Conservation (phyloP, 2,888 invertebrate genomes). For the Conchocele bisecta region DNA sequence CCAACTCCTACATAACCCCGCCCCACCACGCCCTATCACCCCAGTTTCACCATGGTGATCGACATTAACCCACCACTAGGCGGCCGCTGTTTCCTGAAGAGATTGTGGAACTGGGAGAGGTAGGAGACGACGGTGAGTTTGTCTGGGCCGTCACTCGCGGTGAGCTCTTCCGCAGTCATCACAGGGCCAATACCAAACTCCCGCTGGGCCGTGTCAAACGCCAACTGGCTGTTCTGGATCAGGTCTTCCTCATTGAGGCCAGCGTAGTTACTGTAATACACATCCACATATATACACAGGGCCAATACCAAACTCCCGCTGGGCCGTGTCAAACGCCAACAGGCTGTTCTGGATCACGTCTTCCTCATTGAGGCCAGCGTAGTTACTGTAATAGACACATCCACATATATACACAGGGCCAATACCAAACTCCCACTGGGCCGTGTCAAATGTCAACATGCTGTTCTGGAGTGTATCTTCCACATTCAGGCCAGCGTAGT, state of each 20-base stretch:
- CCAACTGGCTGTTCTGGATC: constrained; percentile 89
- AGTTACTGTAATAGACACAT: constrained; percentile 86
- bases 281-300: too few relatives aligned
- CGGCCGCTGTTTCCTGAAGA: constrained; percentile 95
- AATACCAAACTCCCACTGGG: constrained; percentile 92
- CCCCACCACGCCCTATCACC: neutral
- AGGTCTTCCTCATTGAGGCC: constrained; percentile 87
- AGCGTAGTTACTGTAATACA: constrained; percentile 87
- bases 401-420: too few relatives aligned
- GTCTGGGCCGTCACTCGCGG: constrained; percentile 88
- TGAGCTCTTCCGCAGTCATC: constrained; percentile 91
- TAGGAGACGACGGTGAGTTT: constrained; percentile 91
- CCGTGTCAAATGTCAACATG: constrained; percentile 91
- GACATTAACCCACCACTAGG: constrained; percentile 71
- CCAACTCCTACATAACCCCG: neutral
- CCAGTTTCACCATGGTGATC: neutral
- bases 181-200: constrained; percentile 90
- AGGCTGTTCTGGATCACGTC: constrained; percentile 89
- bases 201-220: constrained; percentile 93
- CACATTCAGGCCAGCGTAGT: constrained; percentile 88
- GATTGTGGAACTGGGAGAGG: constrained; percentile 93
- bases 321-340: constrained; percentile 91
- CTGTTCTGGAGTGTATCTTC: constrained; percentile 88
- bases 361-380: constrained; percentile 87
- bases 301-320: constrained; percentile 90